Evolutionary conservation across 2,113 vertebrate genomes (phyloP).

Genomic region (Leiothrix lutea): DNA sequence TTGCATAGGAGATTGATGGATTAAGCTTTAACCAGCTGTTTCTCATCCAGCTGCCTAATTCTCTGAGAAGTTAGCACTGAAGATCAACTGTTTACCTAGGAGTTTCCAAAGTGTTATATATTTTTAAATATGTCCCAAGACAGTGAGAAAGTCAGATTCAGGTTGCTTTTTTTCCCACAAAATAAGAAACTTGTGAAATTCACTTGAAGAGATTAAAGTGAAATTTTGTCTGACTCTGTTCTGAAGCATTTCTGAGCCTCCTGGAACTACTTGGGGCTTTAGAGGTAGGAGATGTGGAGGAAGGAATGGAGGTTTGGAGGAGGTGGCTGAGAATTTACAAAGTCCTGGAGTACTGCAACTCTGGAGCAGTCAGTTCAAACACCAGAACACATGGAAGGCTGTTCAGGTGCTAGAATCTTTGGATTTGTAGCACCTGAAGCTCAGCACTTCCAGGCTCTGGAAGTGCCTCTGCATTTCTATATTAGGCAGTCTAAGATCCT

Average conservation of each 20-base stretch:
- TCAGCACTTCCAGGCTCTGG: background rate
- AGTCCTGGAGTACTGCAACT: background rate
- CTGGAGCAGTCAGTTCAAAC: background rate
- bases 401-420: background rate
- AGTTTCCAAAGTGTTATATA: background rate
- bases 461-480: background rate
- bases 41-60: background rate
- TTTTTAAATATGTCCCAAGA: background rate
- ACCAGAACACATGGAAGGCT: background rate
- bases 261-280: background rate
- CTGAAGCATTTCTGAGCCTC: background rate
- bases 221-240: background rate
- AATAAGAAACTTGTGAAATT: background rate
- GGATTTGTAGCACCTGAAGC: background rate
- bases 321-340: background rate
- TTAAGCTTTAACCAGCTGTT: slow-evolving; percentile 15
- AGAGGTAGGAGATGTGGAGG: background rate
- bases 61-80: background rate
- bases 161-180: fast-evolving
- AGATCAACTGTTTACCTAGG: background rate
- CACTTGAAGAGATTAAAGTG: background rate
- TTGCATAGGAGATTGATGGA: background rate
- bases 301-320: background rate
- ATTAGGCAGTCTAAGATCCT: background rate
- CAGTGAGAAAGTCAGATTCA: background rate